A percentile compares a stretch with the other conserved stretches of the same genome.
phyloP scores from a whole-genome alignment of 1,140 invertebrate genomes.

The Sinella curviseta region DNA sequence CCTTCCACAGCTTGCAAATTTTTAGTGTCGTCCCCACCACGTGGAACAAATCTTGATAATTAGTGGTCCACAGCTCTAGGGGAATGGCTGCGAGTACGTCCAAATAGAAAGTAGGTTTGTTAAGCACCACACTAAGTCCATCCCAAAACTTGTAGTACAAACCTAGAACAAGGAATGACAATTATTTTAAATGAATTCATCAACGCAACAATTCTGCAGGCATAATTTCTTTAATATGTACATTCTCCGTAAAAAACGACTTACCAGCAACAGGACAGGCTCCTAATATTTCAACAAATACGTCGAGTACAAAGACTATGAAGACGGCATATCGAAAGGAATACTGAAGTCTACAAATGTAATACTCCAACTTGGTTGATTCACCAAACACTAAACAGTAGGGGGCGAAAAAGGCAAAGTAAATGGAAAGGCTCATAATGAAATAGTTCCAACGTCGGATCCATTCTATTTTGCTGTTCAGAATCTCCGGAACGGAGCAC shows the following conservation, averaged over 20 bases:
- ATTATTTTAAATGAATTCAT: neutral
- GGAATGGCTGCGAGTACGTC: slow-evolving; percentile 39
- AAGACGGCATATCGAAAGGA: neutral
- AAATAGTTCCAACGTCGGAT: slow-evolving; percentile 22
- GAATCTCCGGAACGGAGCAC: slow-evolving; percentile 35
- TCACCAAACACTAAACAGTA: slow-evolving; percentile 38
- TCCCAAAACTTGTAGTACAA: slow-evolving; percentile 43
- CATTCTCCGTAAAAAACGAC: too few relatives aligned
- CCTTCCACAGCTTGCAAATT: slow-evolving; percentile 44
- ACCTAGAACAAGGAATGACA: slow-evolving; percentile 30
- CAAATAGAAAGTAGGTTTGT: slow-evolving; percentile 31
- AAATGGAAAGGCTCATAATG: neutral
- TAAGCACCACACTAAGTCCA: slow-evolving; percentile 24
- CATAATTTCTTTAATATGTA: neutral
- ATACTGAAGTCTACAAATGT: neutral
- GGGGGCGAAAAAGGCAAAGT: slow-evolving; percentile 29
- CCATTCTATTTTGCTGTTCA: slow-evolving; percentile 29
- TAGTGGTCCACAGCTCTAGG: neutral
- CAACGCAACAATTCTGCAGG: too few relatives aligned
- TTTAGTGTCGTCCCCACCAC: neutral
- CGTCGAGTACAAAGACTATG: slow-evolving; percentile 31
- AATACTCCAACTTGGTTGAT: slow-evolving; percentile 11
- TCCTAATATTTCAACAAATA: slow-evolving; percentile 40
- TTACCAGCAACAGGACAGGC: slow-evolving; percentile 40
- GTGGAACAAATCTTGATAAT: neutral